Conservation (phyloP, 2,888 invertebrate genomes). For the Leptinotarsa peninsularis region DNA sequence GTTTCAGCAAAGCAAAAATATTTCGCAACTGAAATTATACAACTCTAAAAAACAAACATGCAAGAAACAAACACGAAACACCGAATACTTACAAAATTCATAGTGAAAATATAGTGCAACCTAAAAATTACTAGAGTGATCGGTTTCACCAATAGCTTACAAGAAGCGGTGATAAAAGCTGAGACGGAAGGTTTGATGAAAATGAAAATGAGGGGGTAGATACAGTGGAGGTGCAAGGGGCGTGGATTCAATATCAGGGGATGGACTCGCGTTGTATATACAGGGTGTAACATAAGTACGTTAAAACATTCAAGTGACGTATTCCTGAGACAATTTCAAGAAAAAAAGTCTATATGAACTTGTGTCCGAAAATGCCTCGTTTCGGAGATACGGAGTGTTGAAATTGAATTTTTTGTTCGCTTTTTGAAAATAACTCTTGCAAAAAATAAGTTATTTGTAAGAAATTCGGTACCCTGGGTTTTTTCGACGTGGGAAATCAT, state of each 20-base stretch:
- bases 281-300: too few species aligned
- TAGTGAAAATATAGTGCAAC: conserved; percentile 27
- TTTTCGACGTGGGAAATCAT: too few species aligned
- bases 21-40: neutral
- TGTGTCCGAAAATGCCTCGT: too few species aligned
- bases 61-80: neutral
- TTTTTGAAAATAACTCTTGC: too few species aligned
- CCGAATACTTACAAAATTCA: conserved; percentile 34
- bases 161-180: conserved; percentile 26
- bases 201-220: conserved; percentile 1
- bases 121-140: conserved; percentile 11
- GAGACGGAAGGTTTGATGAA: conserved; percentile 3
- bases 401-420: too few species aligned
- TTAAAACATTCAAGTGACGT: too few species aligned
- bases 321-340: too few species aligned
- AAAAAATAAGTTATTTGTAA: too few species aligned
- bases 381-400: too few species aligned
- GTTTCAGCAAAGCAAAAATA: neutral
- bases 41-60: neutral
- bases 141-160: neutral
- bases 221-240: neutral
- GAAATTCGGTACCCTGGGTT: too few species aligned
- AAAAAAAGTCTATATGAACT: too few species aligned
- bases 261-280: neutral
- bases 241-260: neutral